Conservation (phyloP, 2,888 invertebrate genomes). For the Hesperia comma region DNA sequence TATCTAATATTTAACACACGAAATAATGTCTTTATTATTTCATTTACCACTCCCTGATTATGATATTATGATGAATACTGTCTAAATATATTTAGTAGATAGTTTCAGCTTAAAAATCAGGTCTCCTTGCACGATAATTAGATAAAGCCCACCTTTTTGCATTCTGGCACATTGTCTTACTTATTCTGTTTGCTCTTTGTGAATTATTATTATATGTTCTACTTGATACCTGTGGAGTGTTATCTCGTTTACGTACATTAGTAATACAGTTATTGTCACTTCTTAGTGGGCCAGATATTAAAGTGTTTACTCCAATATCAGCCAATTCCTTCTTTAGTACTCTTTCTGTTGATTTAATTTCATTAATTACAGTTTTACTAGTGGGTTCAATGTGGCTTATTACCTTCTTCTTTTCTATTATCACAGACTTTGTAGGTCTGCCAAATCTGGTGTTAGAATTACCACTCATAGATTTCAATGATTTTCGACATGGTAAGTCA, state of each 20-base stretch:
- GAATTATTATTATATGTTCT: neutral
- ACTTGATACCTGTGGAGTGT: constrained; percentile 1
- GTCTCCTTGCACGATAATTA: constrained; percentile 57
- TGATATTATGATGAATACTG: neutral
- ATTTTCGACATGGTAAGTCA: constrained; percentile 33
- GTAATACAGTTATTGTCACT: constrained; percentile 61
- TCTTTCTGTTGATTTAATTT: constrained; percentile 51
- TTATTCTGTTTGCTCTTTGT: neutral
- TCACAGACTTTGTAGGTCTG: constrained; percentile 48
- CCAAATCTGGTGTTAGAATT: constrained; percentile 41
- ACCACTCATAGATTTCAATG: constrained; percentile 20
- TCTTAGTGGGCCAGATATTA: constrained; percentile 53
- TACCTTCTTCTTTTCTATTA: constrained; percentile 55
- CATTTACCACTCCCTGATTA: constrained; percentile 5
- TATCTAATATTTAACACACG: too few species aligned
- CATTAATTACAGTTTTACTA: constrained; percentile 44
- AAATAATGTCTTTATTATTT: constrained; percentile 47
- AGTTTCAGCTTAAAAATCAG: constrained; percentile 65
- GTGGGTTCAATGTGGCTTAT: constrained; percentile 49
- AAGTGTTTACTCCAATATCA: constrained; percentile 58
- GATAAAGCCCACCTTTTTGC: constrained; percentile 66
- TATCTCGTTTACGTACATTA: constrained; percentile 54
- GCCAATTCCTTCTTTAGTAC: constrained; percentile 48
- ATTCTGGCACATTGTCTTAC: constrained; percentile 38
- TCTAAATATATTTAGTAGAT: too few species aligned